Base-by-base conservation (phyloP, 2,113 vertebrate genomes). In the Echinops telfairi region DNA sequence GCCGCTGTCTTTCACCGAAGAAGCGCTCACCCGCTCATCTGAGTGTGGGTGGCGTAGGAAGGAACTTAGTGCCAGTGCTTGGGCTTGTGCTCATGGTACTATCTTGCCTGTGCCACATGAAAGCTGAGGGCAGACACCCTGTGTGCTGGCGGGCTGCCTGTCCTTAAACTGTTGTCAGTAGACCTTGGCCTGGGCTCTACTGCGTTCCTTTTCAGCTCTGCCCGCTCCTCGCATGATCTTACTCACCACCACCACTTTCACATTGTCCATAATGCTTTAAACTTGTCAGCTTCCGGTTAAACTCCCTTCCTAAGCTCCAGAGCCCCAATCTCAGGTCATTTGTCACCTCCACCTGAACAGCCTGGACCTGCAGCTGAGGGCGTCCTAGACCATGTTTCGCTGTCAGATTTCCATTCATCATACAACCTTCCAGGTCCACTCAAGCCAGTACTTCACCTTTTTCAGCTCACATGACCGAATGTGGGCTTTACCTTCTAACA, bases 381-480 rank as follows among this genome's bases (percentile, higher is more conserved):
- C 29, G 11, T 62, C 70, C 64, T 58, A 12, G 22, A 85, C 25
- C 14, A 15, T 10, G 29, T 79, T 19, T 57, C 16, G 5, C 31
- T 17, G 83, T 62, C 75, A 78, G 25, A 6, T 27, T 80, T 79
- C 86, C 27, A 29, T 17, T 22, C 17, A 11, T 0, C 23, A 81
- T n/a, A 64, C 19, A 0, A 6, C 22, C 1, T 38, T 62, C 25
- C 3, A 23, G 0, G 0, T 84, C 4, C 1, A 7, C 0, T 19
- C 7, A 0, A 4, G 20, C 12, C 58, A 17, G 25, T 1, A 31
- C 22, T 15, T 27, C 25, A 31, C n/a, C 77, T 57, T 64, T 8
- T 64, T 66, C 27, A 0, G 20, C 66, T 29, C 2, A 43, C 0
- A 3, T 10, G 36, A 75, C n/a, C 25, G 8, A 64, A 10, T 7